These are phyloP conservation scores for Panthera uncia DNA, from an alignment of 2,113 vertebrate species.

Conservation along the genomic window DNA sequence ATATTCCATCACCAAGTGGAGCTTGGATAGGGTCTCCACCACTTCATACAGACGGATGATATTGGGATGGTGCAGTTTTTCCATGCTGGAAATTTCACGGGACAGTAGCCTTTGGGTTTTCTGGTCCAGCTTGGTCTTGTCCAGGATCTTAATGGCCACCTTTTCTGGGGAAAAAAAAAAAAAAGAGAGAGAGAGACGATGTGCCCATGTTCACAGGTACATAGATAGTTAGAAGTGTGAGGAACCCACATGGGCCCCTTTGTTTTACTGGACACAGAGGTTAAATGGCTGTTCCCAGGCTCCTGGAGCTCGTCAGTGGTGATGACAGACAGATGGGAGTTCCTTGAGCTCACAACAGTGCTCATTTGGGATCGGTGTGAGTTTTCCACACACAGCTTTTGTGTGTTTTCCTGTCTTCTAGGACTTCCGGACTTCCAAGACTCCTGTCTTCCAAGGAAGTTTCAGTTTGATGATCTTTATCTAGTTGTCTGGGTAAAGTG, in stretches of 20 bases:
- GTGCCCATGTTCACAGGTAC: not conserved
- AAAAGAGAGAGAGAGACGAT: not conserved
- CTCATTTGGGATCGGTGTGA: not conserved
- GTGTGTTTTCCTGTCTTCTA: no score
- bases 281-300: not conserved
- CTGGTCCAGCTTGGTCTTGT: conserved; percentile 97
- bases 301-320: not conserved
- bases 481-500: not conserved
- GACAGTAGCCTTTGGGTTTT: conserved; percentile 96
- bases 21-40: conserved; percentile 95
- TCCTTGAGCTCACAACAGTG: not conserved
- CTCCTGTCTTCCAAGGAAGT: not conserved
- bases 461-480: not conserved
- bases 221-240: not conserved
- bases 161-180: conserved; percentile 88
- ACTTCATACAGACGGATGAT: conserved; percentile 98
- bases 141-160: conserved; percentile 98
- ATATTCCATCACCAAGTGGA: conserved; percentile 98
- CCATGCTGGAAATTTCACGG: conserved; percentile 98
- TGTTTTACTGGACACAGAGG: not conserved
- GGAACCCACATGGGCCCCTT: not conserved
- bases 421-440: not conserved
- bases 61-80: conserved; percentile 97
- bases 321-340: not conserved
- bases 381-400: not conserved